Evolutionary conservation across 2,888 invertebrate genomes (phyloP).

Genomic region (Nowickia ferox): DNA sequence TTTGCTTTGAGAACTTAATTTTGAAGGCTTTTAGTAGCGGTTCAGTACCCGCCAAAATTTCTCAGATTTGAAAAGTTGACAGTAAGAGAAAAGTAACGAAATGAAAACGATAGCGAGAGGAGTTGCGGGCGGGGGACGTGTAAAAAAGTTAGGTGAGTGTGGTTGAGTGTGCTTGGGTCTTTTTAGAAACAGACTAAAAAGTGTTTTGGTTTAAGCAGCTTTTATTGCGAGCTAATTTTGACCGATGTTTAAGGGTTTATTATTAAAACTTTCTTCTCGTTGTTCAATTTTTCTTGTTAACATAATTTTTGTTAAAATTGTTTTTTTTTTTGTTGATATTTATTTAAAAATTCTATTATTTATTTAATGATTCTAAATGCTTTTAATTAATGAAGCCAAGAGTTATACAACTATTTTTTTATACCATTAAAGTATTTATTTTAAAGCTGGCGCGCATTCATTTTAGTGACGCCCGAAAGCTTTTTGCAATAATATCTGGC

Average conservation of each 20-base stretch:
- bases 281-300: background rate
- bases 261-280: background rate
- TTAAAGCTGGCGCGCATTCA: background rate
- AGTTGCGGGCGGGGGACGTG: background rate
- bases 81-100: background rate
- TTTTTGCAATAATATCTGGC: background rate
- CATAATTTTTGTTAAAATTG: background rate
- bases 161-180: background rate
- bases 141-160: background rate
- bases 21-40: constrained; percentile 78
- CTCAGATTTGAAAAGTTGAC: constrained; percentile 29
- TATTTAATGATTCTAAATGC: too few species aligned
- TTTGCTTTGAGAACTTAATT: constrained; percentile 82
- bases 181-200: background rate
- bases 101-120: background rate
- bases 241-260: background rate
- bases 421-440: too few species aligned
- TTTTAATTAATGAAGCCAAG: too few species aligned
- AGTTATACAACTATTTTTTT: too few species aligned
- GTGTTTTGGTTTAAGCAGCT: background rate
- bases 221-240: background rate
- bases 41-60: constrained; percentile 56
- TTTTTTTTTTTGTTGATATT: background rate
- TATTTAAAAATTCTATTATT: background rate
- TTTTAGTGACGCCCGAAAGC: background rate